Conservation (phyloP, 2,797 vertebrate species). For the Pangasius krempfi region DNA sequence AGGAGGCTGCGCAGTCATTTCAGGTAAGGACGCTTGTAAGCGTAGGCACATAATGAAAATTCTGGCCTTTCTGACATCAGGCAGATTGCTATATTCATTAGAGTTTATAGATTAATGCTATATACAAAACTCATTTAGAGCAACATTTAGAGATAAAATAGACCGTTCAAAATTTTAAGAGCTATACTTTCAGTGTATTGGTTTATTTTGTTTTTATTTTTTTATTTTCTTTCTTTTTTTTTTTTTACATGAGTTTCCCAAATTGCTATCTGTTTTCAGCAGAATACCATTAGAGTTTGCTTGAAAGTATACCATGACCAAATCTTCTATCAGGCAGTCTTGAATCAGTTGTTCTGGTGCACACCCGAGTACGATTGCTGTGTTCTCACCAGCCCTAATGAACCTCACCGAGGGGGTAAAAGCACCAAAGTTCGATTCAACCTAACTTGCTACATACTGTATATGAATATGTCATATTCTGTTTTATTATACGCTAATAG, state of each 20-base stretch:
- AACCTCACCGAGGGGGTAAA: not conserved
- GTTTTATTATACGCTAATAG: not conserved
- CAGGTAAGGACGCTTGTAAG: not conserved
- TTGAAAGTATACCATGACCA: not conserved
- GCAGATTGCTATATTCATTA: not conserved
- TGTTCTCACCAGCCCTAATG: not conserved
- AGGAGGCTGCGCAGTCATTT: constrained; percentile 20
- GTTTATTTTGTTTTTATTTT: not conserved
- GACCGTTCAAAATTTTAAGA: not conserved
- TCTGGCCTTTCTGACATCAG: not conserved
- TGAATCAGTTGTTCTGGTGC: not conserved
- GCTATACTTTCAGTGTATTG: too few species aligned
- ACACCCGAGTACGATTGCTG: not conserved
- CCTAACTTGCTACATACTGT: not conserved
- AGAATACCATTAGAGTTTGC: not conserved
- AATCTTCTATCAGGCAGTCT: not conserved
- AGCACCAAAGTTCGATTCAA: not conserved
- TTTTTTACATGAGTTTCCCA: not conserved
- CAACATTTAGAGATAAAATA: not conserved
- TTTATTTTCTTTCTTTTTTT: not conserved
- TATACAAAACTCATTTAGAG: not conserved
- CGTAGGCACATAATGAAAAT: not conserved
- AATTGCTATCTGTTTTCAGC: not conserved
- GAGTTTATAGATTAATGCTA: not conserved
- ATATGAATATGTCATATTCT: not conserved